phyloP scores from a whole-genome alignment of 1,140 invertebrate genomes.

The Hydropsyche tenuis region DNA sequence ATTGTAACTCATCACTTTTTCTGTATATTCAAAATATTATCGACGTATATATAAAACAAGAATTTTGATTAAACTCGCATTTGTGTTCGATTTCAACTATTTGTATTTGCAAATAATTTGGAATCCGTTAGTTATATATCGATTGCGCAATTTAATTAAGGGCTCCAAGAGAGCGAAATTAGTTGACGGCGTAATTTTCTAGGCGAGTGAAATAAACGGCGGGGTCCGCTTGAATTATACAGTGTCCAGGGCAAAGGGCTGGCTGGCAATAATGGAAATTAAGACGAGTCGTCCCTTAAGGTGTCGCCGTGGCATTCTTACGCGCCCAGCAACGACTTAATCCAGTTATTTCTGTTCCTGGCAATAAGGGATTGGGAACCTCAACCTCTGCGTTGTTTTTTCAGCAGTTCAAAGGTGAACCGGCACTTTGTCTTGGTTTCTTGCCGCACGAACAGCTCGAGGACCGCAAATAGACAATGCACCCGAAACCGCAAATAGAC shows the following conservation, averaged over 20 bases:
- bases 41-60: too few relatives aligned
- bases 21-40: too few relatives aligned
- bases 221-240: conserved; percentile 5
- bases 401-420: conserved; percentile 10
- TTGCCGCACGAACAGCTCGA: not conserved
- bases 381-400: not conserved
- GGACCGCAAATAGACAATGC: not conserved
- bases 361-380: not conserved
- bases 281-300: conserved; percentile 17
- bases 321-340: conserved; percentile 18
- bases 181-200: conserved; percentile 1
- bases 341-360: conserved; percentile 14
- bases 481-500: not conserved
- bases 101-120: too few relatives aligned
- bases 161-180: not conserved
- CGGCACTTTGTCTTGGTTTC: not conserved
- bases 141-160: not conserved
- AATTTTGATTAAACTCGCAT: too few relatives aligned
- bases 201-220: not conserved
- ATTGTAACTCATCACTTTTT: too few relatives aligned
- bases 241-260: not conserved
- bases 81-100: too few relatives aligned
- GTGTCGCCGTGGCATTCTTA: conserved; percentile 5
- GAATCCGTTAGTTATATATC: not conserved
- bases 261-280: conserved; percentile 15